A percentile compares a stretch with the other conserved stretches of the same genome.
phyloP scores from a whole-genome alignment of 2,113 vertebrate species.

The Aegithalos caudatus region DNA sequence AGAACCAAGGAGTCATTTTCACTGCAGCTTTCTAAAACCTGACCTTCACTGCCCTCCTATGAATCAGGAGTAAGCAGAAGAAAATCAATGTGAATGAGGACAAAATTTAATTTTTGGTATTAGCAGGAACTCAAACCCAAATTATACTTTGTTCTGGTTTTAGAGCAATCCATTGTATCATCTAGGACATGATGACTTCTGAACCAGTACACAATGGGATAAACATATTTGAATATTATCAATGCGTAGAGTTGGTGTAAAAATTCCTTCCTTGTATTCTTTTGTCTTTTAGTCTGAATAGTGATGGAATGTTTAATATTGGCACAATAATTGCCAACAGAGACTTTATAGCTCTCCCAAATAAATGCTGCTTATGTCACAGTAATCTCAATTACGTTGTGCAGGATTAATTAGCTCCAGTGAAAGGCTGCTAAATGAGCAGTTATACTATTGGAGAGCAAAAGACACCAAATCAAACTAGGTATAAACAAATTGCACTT shows the following conservation, averaged over 20 bases:
- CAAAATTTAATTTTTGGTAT: neutral
- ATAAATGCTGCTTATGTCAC: neutral
- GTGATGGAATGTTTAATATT: constrained; percentile 57
- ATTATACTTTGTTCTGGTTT: neutral
- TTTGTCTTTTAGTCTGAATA: constrained; percentile 65
- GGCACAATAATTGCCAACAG: neutral
- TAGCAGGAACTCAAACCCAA: neutral
- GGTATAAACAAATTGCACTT: neutral
- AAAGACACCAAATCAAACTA: constrained; percentile 16
- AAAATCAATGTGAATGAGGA: neutral
- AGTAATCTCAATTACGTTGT: constrained; percentile 50
- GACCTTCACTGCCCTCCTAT: neutral
- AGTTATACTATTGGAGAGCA: constrained; percentile 43
- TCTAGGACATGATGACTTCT: neutral
- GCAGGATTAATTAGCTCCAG: constrained; percentile 67
- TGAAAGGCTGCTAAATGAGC: constrained; percentile 65
- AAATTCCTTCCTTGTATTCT: neutral
- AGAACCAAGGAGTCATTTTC: neutral
- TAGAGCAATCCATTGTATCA: neutral
- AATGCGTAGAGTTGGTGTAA: neutral
- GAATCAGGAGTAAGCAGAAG: neutral
- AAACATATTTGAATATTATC: neutral
- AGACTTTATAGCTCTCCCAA: neutral
- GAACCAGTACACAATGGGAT: neutral
- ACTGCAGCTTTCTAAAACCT: neutral